phyloP scores from a whole-genome alignment of 2,888 invertebrate genomes.

The Automeris io region DNA sequence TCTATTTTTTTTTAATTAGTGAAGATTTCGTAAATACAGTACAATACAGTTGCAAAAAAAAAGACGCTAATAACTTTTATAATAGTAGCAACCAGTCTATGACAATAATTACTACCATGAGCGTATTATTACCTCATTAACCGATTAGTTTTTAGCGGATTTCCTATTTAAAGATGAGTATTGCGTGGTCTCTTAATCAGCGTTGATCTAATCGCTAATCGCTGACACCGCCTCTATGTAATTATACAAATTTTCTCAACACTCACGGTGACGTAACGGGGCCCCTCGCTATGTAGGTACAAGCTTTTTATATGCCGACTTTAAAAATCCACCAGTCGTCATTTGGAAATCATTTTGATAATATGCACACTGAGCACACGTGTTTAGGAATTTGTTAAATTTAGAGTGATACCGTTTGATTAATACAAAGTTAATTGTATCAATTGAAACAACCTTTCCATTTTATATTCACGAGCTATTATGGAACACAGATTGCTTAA shows the following conservation, averaged over 20 bases:
- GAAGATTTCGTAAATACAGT: too few species aligned
- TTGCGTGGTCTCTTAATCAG: background rate
- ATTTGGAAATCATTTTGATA: constrained; percentile 35
- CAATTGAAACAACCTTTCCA: background rate
- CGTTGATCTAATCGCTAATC: constrained; percentile 22
- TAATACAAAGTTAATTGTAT: background rate
- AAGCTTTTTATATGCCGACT: constrained; percentile 37
- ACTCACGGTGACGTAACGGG: constrained; percentile 56
- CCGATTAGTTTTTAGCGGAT: too few species aligned
- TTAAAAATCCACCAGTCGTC: constrained; percentile 42
- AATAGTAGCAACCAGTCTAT: too few species aligned
- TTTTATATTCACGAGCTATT: too few species aligned
- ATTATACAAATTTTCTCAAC: constrained; percentile 49
- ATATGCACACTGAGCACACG: constrained; percentile 19
- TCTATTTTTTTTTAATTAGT: too few species aligned
- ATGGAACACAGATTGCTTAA: too few species aligned
- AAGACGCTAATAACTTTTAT: too few species aligned
- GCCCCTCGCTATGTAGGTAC: constrained; percentile 44
- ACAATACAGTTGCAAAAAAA: too few species aligned
- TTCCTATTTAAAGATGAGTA: too few species aligned
- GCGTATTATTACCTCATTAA: too few species aligned
- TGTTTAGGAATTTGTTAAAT: constrained; percentile 7
- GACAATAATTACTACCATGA: too few species aligned
- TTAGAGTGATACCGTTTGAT: background rate
- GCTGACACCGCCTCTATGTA: constrained; percentile 26